A percentile compares a stretch with the other conserved stretches of the same genome.
Conservation (phyloP, 2,797 vertebrate genomes). For the Cyclopterus lumpus region DNA sequence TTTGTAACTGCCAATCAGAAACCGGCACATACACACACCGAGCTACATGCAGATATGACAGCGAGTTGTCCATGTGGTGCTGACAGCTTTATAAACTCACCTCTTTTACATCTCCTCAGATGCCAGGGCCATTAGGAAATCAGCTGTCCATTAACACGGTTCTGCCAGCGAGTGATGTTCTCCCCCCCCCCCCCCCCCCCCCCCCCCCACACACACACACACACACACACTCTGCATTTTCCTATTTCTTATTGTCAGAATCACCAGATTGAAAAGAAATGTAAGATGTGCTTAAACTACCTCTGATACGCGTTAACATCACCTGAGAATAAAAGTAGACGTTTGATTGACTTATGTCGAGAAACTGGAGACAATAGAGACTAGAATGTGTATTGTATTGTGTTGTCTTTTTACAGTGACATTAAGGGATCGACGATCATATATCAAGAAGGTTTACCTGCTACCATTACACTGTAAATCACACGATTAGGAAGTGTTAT, state of each 20-base stretch:
- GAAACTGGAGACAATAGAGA: background rate
- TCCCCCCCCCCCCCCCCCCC: no score
- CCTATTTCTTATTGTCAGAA: slow-evolving; percentile 17
- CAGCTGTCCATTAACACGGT: slow-evolving; percentile 57
- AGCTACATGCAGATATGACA: slow-evolving; percentile 55
- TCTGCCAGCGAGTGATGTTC: slow-evolving; percentile 26
- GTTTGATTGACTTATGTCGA: background rate
- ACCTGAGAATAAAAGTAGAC: background rate
- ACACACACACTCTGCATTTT: background rate
- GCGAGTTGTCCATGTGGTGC: slow-evolving; percentile 57
- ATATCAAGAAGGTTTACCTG: slow-evolving; percentile 31
- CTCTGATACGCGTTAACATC: background rate
- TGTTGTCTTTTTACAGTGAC: slow-evolving; percentile 1
- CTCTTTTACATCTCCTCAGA: slow-evolving; percentile 64
- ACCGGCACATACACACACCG: slow-evolving; percentile 22
- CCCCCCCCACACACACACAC: no score
- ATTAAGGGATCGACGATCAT: slow-evolving; percentile 1
- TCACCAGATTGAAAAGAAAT: background rate
- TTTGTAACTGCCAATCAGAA: slow-evolving; percentile 67
- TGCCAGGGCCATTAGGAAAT: slow-evolving; percentile 57
- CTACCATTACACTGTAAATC: slow-evolving; percentile 35
- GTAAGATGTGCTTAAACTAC: background rate
- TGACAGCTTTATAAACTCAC: slow-evolving; percentile 71
- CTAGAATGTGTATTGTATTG: background rate
- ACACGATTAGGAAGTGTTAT: slow-evolving; percentile 7